Conservation (phyloP, 2,113 vertebrate species). For the Podilymbus podiceps region DNA sequence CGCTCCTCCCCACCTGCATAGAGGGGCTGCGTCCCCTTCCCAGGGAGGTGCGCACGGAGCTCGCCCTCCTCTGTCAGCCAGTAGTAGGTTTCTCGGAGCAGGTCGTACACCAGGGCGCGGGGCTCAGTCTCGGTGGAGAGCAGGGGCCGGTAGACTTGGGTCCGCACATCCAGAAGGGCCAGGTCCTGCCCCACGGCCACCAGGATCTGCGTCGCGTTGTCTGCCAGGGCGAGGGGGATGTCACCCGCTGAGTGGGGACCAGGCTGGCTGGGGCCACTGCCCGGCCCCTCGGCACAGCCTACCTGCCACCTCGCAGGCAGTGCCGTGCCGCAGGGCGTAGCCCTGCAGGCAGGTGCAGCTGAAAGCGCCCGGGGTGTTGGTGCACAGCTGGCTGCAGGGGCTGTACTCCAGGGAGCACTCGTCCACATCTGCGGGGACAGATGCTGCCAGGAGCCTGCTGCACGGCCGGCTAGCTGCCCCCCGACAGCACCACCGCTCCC, state of each 20-base stretch:
- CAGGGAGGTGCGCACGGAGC: conserved; percentile 64
- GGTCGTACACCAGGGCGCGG: conserved; percentile 76
- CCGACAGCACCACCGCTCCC: not conserved
- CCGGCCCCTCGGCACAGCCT: not conserved
- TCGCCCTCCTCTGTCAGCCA: conserved; percentile 81
- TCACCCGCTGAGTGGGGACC: fast-evolving
- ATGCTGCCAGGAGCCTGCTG: not conserved
- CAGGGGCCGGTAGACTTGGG: conserved; percentile 65
- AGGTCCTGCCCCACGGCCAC: conserved; percentile 67
- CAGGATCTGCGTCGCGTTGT: conserved; percentile 74
- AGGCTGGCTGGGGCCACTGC: not conserved
- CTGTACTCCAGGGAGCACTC: conserved; percentile 79
- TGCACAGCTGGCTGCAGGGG: conserved; percentile 83
- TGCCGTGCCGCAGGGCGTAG: conserved; percentile 68
- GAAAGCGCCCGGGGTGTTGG: conserved; percentile 78
- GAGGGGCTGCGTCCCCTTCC: conserved; percentile 52
- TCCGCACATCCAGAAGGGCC: conserved; percentile 75
- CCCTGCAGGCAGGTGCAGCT: conserved; percentile 79
- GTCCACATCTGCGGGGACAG: conserved; percentile 76
- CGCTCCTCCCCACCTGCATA: conserved; percentile 72
- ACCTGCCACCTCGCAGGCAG: conserved; percentile 79
- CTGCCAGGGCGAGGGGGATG: conserved; percentile 45
- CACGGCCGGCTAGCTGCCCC: not conserved
- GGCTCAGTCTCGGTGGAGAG: conserved; percentile 50
- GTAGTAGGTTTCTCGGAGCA: conserved; percentile 73